Evolutionary conservation across 53 echinoderm and acorn worm genomes (phyloP).

Genomic region (Holothuria scabra): DNA sequence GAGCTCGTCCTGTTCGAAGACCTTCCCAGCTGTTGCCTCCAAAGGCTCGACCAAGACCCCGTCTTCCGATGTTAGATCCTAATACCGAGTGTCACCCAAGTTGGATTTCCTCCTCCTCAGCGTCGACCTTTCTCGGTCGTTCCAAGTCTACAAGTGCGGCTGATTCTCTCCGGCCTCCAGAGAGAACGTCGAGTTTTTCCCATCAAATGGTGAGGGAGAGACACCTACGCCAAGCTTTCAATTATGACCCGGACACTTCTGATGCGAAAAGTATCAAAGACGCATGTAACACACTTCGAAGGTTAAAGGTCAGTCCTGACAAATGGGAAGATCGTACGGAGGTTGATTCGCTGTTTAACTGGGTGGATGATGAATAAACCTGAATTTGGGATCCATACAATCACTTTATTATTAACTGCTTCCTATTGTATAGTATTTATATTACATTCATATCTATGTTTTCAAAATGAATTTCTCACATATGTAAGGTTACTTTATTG

Average conservation of each 20-base stretch:
- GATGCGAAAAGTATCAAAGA: slow-evolving; percentile 40
- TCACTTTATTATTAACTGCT: too few relatives aligned
- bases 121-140: background rate
- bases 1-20: background rate
- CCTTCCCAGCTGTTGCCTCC: slow-evolving; percentile 13
- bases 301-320: slow-evolving; percentile 47
- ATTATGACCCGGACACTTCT: slow-evolving; percentile 15
- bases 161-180: background rate
- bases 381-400: too few relatives aligned
- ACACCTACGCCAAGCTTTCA: slow-evolving; percentile 1
- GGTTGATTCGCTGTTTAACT: slow-evolving; percentile 52
- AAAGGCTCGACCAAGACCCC: slow-evolving; percentile 34
- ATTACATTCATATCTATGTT: too few relatives aligned
- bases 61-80: slow-evolving; percentile 7
- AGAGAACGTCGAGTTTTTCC: slow-evolving; percentile 11
- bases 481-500: too few relatives aligned
- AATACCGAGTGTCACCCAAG: background rate
- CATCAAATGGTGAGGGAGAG: slow-evolving; percentile 14
- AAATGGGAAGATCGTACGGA: slow-evolving; percentile 55
- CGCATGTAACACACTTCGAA: slow-evolving; percentile 41
- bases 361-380: slow-evolving; percentile 35
- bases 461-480: too few relatives aligned
- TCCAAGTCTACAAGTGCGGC: slow-evolving; percentile 46
- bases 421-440: too few relatives aligned
- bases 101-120: background rate